phyloP scores from a whole-genome alignment of 2,113 vertebrate species.

The Ancistrus triradiatus region DNA sequence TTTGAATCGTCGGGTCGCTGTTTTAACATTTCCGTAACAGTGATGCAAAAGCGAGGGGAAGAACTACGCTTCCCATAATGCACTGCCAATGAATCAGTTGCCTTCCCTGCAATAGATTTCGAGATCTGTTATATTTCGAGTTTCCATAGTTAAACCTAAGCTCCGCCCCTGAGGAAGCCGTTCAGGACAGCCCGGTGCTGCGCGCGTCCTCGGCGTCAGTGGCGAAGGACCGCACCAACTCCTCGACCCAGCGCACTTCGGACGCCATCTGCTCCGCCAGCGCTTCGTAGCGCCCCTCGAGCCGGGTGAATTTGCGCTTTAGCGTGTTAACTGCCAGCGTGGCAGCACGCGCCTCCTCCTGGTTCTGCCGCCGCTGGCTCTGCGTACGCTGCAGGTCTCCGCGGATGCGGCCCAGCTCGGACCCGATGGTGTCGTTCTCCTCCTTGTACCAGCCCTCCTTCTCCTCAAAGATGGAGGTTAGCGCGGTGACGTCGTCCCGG shows the following conservation, averaged over 20 bases:
- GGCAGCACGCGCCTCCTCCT: conserved; percentile 79
- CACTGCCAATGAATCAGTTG: neutral
- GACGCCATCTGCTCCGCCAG: conserved; percentile 87
- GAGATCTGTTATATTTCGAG: neutral
- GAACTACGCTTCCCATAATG: neutral
- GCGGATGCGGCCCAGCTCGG: conserved; percentile 80
- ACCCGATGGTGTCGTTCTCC: conserved; percentile 85
- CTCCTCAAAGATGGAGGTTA: conserved; percentile 90
- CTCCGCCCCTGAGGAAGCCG: neutral
- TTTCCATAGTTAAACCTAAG: neutral
- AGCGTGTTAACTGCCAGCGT: conserved; percentile 80
- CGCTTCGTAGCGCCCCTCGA: conserved; percentile 87
- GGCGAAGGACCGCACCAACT: conserved; percentile 82
- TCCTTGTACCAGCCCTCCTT: conserved; percentile 94
- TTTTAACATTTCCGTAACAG: too few relatives aligned
- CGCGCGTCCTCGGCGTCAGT: conserved; percentile 65
- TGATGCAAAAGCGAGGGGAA: too few relatives aligned
- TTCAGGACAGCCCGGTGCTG: conserved; percentile 71
- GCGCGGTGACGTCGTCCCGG: conserved; percentile 83
- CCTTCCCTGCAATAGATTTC: neutral
- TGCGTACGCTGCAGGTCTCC: conserved; percentile 85
- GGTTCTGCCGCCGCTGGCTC: conserved; percentile 80
- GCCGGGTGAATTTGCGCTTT: conserved; percentile 81
- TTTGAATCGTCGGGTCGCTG: too few relatives aligned
- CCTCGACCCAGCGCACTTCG: conserved; percentile 90